These are phyloP conservation scores for Lepetodrilus schrolli DNA, from an alignment of 2,888 invertebrate genomes.

Conservation along the genomic window DNA sequence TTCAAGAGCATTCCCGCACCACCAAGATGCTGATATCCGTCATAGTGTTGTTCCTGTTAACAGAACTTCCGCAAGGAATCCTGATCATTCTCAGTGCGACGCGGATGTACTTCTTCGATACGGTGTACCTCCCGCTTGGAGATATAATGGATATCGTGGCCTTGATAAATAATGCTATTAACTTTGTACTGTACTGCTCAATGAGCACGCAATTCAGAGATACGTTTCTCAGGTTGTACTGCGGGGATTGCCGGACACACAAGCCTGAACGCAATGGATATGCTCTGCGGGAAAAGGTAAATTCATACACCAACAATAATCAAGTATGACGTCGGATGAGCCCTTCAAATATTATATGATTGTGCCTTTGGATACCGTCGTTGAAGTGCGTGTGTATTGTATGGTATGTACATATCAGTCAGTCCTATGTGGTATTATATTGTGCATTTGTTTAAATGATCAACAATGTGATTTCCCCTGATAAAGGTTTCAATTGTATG, in stretches of 20 bases:
- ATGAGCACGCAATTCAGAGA: conserved; percentile 93
- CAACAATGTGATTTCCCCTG: too few species aligned
- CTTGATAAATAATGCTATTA: conserved; percentile 91
- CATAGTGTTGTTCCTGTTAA: conserved; percentile 88
- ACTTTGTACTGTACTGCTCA: conserved; percentile 92
- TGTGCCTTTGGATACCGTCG: background rate
- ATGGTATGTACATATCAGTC: too few species aligned
- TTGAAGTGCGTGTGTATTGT: too few species aligned
- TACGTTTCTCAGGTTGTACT: conserved; percentile 73
- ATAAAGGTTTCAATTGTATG: too few species aligned
- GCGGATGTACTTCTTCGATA: conserved; percentile 81
- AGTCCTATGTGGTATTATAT: too few species aligned
- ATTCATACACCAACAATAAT: conserved; percentile 29
- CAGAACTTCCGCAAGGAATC: conserved; percentile 89
- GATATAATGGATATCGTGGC: conserved; percentile 94
- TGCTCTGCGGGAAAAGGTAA: conserved; percentile 19
- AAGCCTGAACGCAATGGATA: background rate
- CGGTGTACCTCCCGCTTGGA: conserved; percentile 79
- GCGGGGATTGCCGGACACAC: conserved; percentile 13
- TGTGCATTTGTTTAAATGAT: too few species aligned
- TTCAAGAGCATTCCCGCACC: conserved; percentile 80
- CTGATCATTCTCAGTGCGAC: conserved; percentile 85
- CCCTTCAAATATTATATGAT: background rate
- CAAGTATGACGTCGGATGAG: conserved; percentile 17
- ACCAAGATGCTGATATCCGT: conserved; percentile 92